These are phyloP conservation scores for Chalcis sispes DNA, from an alignment of 2,888 invertebrate genomes.

Conservation along the genomic window DNA sequence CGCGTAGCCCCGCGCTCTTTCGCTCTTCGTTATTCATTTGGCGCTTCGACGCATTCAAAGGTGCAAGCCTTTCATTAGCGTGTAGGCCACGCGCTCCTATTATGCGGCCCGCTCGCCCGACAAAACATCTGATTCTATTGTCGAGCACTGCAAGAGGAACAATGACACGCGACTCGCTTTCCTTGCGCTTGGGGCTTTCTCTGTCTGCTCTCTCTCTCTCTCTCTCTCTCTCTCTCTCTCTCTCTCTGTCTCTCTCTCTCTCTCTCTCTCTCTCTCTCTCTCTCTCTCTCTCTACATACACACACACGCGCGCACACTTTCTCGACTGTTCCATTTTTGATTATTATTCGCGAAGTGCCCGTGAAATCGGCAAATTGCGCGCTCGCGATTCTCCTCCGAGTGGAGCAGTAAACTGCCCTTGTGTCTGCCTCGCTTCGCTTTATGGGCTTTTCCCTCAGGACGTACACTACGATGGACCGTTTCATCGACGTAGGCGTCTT, in stretches of 20 bases:
- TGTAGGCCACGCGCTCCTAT: constrained; percentile 73
- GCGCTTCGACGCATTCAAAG: constrained; percentile 69
- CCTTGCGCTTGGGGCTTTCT: not conserved
- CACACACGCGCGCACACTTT: constrained; percentile 12
- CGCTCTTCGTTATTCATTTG: constrained; percentile 30
- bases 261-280: constrained; percentile 13
- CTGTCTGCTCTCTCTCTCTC: not conserved
- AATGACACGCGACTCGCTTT: constrained; percentile 45
- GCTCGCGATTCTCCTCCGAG: constrained; percentile 58
- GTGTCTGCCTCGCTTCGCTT: not conserved
- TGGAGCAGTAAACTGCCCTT: constrained; percentile 2
- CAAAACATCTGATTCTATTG: constrained; percentile 75
- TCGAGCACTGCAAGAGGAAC: constrained; percentile 62
- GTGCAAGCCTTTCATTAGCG: constrained; percentile 75
- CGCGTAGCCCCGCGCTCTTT: not conserved
- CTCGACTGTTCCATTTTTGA: constrained; percentile 70
- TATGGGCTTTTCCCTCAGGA: constrained; percentile 2
- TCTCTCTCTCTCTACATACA: not conserved
- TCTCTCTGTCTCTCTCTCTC: not conserved
- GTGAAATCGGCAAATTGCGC: constrained; percentile 71
- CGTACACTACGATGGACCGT: not conserved
- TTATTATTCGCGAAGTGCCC: constrained; percentile 66
- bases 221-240: not conserved
- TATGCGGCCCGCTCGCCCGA: constrained; percentile 64
- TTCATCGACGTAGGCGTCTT: not conserved